Conservation (phyloP, 2,888 invertebrate species). For the Perizoma affinitatum region DNA sequence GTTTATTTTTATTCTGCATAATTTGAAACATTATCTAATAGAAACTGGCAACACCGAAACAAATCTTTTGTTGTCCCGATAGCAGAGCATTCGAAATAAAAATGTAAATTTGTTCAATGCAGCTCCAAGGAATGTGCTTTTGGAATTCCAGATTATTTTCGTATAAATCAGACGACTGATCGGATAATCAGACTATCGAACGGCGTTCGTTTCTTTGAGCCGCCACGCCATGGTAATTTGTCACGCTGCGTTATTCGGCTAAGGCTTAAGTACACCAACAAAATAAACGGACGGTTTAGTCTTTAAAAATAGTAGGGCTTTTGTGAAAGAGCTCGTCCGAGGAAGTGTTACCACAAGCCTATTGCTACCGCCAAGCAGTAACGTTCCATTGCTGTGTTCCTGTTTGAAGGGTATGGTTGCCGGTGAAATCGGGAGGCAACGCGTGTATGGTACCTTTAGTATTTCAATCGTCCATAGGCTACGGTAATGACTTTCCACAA, state of each 20-base stretch:
- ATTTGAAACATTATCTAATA: slow-evolving; percentile 3
- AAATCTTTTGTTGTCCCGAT: slow-evolving; percentile 63
- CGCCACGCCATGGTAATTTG: slow-evolving; percentile 49
- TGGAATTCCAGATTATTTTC: slow-evolving; percentile 58
- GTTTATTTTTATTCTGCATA: neutral
- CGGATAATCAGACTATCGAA: slow-evolving; percentile 40
- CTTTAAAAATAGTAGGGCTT: too few relatives aligned
- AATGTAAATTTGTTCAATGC: slow-evolving; percentile 71
- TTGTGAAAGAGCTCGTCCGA: too few relatives aligned
- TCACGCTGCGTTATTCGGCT: slow-evolving; percentile 38
- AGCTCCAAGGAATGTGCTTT: slow-evolving; percentile 56
- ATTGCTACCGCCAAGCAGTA: too few relatives aligned
- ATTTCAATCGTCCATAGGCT: too few relatives aligned
- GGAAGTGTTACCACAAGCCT: too few relatives aligned
- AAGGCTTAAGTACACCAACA: too few relatives aligned
- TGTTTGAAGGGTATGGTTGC: too few relatives aligned
- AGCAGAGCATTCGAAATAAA: slow-evolving; percentile 67
- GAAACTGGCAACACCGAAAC: slow-evolving; percentile 18
- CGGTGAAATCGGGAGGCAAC: too few relatives aligned
- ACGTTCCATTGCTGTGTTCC: too few relatives aligned
- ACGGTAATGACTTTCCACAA: too few relatives aligned
- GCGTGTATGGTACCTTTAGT: too few relatives aligned
- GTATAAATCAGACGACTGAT: slow-evolving; percentile 52
- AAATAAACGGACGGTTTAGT: too few relatives aligned
- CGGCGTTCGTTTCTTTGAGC: slow-evolving; percentile 43